Conservation (phyloP, 2,888 invertebrate genomes). For the Esperia sulphurella region DNA sequence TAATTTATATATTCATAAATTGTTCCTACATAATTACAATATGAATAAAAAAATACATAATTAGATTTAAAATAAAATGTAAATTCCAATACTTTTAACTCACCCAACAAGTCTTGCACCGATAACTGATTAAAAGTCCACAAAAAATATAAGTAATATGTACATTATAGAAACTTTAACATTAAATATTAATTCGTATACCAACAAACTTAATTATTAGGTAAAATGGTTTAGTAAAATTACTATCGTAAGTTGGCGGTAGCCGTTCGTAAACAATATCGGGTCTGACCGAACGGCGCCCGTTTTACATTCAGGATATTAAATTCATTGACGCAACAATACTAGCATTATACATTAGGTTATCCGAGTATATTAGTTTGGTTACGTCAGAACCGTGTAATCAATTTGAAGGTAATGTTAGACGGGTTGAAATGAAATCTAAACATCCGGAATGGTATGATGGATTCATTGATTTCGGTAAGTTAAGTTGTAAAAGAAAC, state of each 20-base stretch:
- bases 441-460: background rate
- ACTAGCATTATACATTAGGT: background rate
- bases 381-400: background rate
- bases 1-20: no score
- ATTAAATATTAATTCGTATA: no score
- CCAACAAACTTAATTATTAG: no score
- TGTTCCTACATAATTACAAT: no score
- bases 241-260: constrained; percentile 46
- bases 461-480: background rate
- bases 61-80: no score
- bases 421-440: background rate
- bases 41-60: no score
- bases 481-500: no score
- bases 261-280: constrained; percentile 55
- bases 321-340: constrained; percentile 33
- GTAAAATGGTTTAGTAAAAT: constrained; percentile 37
- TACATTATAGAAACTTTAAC: no score
- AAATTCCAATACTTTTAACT: no score
- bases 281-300: constrained; percentile 34
- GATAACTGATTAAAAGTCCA: no score
- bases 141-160: no score
- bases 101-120: no score
- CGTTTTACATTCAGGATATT: constrained; percentile 44
- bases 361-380: background rate
- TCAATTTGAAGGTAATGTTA: background rate